phyloP scores from a whole-genome alignment of 2,797 vertebrate genomes.

The Fundulus diaphanus region DNA sequence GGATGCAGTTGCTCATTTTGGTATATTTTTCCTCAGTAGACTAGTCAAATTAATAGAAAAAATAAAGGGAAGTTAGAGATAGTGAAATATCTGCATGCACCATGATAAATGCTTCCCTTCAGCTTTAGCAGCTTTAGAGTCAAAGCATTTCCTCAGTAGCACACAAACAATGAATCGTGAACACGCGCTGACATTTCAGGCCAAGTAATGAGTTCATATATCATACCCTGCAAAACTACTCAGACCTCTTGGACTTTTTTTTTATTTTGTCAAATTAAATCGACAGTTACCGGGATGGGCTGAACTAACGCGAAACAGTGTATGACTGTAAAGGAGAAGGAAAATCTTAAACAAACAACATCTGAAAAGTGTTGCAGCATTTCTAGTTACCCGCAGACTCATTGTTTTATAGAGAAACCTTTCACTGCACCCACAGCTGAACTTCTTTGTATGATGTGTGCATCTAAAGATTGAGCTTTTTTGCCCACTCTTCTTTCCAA shows the following conservation, averaged over 20 bases:
- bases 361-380: neutral
- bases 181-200: neutral
- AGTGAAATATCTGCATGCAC: constrained; percentile 25
- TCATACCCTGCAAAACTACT: neutral
- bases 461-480: neutral
- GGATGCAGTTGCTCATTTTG: constrained; percentile 25
- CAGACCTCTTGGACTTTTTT: neutral
- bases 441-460: neutral
- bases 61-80: constrained; percentile 28
- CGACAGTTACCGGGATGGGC: neutral
- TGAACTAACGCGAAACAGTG: neutral
- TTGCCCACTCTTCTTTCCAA: neutral
- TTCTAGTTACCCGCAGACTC: neutral
- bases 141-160: constrained; percentile 33
- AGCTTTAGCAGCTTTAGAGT: constrained; percentile 39
- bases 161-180: neutral
- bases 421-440: neutral
- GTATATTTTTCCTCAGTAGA: constrained; percentile 5
- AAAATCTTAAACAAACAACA: neutral
- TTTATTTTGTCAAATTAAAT: neutral
- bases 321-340: neutral
- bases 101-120: constrained; percentile 30
- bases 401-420: neutral
- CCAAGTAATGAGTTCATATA: neutral
- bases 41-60: neutral